phyloP scores from a whole-genome alignment of 2,113 vertebrate genomes.

The Albula goreensis region DNA sequence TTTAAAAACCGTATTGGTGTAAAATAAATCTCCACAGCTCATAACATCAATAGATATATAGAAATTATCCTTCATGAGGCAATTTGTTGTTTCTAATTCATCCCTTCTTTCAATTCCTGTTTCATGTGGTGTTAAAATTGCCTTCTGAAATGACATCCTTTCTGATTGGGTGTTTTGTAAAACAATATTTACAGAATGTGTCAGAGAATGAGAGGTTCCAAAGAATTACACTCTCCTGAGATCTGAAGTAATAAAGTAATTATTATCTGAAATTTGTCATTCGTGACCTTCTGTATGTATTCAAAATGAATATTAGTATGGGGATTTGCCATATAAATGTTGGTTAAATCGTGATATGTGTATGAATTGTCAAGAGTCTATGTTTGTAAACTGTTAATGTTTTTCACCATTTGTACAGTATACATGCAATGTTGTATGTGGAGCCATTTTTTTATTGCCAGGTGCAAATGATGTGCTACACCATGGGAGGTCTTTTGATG shows the following conservation, averaged over 20 bases:
- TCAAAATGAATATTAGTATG: neutral
- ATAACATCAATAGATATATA: neutral
- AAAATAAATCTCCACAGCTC: neutral
- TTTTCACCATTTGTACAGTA: neutral
- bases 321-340: neutral
- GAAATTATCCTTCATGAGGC: neutral
- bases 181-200: neutral
- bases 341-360: neutral
- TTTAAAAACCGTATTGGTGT: neutral
- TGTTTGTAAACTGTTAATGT: neutral
- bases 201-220: neutral
- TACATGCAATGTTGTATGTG: neutral
- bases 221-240: neutral
- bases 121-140: no score
- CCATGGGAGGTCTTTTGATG: neutral
- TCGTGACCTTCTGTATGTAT: neutral
- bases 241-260: neutral
- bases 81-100: neutral
- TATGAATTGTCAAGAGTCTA: neutral
- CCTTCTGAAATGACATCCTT: neutral
- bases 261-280: neutral
- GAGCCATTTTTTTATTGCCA: constrained; percentile 24
- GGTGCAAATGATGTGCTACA: constrained; percentile 43
- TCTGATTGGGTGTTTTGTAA: neutral
- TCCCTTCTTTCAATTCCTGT: no score